phyloP scores from a whole-genome alignment of 2,797 vertebrate species.

The Parauchenoglanis ngamensis region DNA sequence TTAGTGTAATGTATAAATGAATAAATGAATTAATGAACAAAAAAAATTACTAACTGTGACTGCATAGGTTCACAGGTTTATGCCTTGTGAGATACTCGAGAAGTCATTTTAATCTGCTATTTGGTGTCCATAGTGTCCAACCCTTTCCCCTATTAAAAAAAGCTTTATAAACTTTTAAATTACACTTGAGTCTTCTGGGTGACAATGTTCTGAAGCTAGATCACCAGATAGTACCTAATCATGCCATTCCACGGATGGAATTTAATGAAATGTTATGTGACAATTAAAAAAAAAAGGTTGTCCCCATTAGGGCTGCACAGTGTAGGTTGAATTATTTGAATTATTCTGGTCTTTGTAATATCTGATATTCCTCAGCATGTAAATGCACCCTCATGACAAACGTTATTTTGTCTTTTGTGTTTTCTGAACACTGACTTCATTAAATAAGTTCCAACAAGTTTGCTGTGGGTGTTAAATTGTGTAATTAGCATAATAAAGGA shows the following conservation, averaged over 20 bases:
- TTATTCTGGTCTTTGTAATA: not conserved
- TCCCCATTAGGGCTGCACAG: not conserved
- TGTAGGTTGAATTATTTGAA: not conserved
- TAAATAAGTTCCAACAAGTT: not conserved
- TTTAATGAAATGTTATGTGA: not conserved
- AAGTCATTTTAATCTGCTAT: not conserved
- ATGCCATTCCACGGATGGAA: not conserved
- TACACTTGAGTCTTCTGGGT: not conserved
- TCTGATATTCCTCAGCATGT: not conserved
- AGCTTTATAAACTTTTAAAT: not conserved
- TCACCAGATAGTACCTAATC: not conserved
- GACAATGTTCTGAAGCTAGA: not conserved
- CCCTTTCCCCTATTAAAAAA: too few species aligned
- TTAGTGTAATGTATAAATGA: not conserved
- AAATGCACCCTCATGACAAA: not conserved
- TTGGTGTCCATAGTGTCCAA: not conserved
- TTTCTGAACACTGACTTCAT: not conserved
- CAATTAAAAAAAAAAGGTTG: not conserved
- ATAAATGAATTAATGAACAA: not conserved
- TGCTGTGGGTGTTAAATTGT: not conserved
- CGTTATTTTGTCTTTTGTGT: not conserved
- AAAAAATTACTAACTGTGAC: not conserved
- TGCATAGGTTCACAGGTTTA: not conserved
- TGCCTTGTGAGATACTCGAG: not conserved
- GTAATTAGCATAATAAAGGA: not conserved